These are phyloP conservation scores for Gobius niger DNA, from an alignment of 2,113 vertebrate species.

Conservation along the genomic window DNA sequence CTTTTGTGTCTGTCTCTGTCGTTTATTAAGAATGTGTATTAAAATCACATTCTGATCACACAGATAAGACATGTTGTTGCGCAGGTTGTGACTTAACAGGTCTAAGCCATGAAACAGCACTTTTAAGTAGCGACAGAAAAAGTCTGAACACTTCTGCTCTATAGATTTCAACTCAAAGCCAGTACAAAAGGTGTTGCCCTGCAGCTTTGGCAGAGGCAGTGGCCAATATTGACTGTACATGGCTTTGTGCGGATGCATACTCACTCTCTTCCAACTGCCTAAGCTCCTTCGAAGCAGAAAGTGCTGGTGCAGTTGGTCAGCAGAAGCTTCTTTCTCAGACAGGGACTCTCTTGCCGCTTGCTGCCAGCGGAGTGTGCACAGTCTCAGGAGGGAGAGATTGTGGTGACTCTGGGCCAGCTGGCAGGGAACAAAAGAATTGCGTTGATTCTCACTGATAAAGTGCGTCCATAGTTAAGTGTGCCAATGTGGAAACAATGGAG, in stretches of 20 bases:
- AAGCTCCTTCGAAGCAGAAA: constrained; percentile 77
- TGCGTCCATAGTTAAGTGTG: constrained; percentile 26
- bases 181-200: constrained; percentile 22
- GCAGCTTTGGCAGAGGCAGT: constrained; percentile 7
- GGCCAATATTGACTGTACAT: constrained; percentile 4
- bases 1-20: neutral
- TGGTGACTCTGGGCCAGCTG: constrained; percentile 84
- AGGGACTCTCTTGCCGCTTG: constrained; percentile 60
- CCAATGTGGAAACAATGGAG: constrained; percentile 42
- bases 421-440: constrained; percentile 42
- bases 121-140: neutral
- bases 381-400: constrained; percentile 71
- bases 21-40: too few relatives aligned
- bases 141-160: neutral
- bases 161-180: constrained; percentile 14
- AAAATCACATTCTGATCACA: too few relatives aligned
- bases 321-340: constrained; percentile 72
- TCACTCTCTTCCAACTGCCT: constrained; percentile 82
- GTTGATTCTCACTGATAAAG: constrained; percentile 20
- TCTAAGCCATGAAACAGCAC: too few relatives aligned
- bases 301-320: constrained; percentile 72
- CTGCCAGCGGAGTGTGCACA: constrained; percentile 79
- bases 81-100: too few relatives aligned
- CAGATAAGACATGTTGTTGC: too few relatives aligned
- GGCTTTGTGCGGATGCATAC: constrained; percentile 13